phyloP scores from a whole-genome alignment of 2,888 invertebrate genomes.

The Baccha elongata region DNA sequence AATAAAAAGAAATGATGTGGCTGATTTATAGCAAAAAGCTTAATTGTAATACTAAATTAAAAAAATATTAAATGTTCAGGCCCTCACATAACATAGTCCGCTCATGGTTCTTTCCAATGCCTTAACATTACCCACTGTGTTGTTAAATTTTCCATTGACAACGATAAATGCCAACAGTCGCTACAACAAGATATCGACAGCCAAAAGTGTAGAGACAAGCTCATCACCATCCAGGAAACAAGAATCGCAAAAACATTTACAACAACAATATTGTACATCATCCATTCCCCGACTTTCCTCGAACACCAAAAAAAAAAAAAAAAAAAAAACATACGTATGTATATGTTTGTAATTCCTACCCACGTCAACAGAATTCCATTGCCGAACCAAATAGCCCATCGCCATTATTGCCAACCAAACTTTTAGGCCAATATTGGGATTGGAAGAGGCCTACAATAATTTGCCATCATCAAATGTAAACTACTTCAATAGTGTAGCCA shows the following conservation, averaged over 20 bases:
- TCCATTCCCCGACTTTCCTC: slow-evolving; percentile 31
- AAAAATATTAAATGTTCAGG: no score
- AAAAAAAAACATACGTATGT: slow-evolving; percentile 29
- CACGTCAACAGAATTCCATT: slow-evolving; percentile 49
- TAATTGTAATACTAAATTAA: no score
- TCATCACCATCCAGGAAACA: slow-evolving; percentile 55
- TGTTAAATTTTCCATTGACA: slow-evolving; percentile 34
- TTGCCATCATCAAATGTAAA: slow-evolving; percentile 68
- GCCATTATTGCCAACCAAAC: slow-evolving; percentile 56
- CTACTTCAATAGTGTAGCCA: slow-evolving; percentile 53
- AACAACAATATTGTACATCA: slow-evolving; percentile 50
- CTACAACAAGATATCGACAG: slow-evolving; percentile 32
- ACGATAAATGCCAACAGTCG: slow-evolving; percentile 37
- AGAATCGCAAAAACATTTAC: slow-evolving; percentile 58
- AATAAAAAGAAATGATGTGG: no score
- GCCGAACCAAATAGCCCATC: slow-evolving; percentile 51
- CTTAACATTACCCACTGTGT: slow-evolving; percentile 57
- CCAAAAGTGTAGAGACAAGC: slow-evolving; percentile 38
- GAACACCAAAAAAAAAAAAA: slow-evolving; percentile 13
- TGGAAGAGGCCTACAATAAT: slow-evolving; percentile 64
- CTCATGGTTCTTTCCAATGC: no score
- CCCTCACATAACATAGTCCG: no score
- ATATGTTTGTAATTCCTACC: background rate
- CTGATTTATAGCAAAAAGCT: no score
- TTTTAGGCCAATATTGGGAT: slow-evolving; percentile 52